Conservation (phyloP, 2,113 vertebrate genomes). For the Cinclus mexicanus region DNA sequence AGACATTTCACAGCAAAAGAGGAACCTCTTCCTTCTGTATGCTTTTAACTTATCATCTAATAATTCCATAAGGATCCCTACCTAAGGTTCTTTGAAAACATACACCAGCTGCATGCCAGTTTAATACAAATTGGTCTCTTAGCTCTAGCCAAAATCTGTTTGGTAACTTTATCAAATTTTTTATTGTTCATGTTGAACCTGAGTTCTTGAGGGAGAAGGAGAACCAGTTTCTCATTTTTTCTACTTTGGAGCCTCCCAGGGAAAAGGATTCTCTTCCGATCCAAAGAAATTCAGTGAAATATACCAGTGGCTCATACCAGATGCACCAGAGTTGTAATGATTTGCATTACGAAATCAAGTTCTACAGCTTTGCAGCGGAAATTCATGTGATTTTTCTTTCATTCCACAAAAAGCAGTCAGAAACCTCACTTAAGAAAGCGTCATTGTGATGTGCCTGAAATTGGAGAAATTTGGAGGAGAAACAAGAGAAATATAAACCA, state of each 20-base stretch:
- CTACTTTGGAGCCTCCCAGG: background rate
- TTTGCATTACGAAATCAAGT: constrained; percentile 4
- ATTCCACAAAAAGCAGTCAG: background rate
- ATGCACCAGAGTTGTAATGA: background rate
- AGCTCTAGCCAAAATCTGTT: background rate
- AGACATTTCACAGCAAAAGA: background rate
- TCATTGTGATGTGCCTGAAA: background rate
- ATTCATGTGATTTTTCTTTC: background rate
- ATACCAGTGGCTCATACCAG: background rate
- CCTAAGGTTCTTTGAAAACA: background rate
- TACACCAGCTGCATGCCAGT: background rate
- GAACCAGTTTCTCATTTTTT: background rate
- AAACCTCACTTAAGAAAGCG: background rate
- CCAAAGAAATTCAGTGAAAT: background rate
- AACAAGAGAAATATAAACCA: background rate
- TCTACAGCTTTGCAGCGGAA: background rate
- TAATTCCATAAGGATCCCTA: background rate
- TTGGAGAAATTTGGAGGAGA: background rate
- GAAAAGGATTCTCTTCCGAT: background rate
- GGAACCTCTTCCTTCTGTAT: background rate
- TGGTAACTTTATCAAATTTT: background rate
- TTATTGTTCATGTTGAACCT: background rate
- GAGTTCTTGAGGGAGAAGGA: background rate
- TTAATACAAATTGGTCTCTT: background rate
- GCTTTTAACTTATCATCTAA: background rate